Conservation (phyloP, 2,113 vertebrate genomes). For the Hassar affinis region DNA sequence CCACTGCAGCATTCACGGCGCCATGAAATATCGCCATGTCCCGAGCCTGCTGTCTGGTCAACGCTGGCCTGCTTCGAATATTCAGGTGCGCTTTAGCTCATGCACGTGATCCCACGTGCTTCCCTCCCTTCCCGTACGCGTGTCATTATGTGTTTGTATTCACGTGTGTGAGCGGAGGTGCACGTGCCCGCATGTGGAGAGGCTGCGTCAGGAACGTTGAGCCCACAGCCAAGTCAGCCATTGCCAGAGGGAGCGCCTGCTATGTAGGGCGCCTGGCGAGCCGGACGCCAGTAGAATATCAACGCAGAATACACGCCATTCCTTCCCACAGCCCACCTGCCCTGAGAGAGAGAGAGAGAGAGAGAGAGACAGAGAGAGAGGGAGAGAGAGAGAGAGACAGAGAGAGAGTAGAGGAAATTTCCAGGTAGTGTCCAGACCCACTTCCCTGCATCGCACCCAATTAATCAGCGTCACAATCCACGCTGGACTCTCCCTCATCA, state of each 20-base stretch:
- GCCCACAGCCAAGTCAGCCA: constrained; percentile 71
- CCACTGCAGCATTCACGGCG: constrained; percentile 50
- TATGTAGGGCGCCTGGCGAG: constrained; percentile 77
- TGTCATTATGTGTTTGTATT: constrained; percentile 27
- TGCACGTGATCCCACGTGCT: constrained; percentile 18
- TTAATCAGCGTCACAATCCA: constrained; percentile 79
- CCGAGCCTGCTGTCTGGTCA: constrained; percentile 34
- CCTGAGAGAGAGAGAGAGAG: constrained; percentile 56
- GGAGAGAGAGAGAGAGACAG: constrained; percentile 21
- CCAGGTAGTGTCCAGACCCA: constrained; percentile 80
- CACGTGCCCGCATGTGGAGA: constrained; percentile 45
- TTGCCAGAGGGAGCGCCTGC: constrained; percentile 77
- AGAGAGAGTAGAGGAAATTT: constrained; percentile 69
- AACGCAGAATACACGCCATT: constrained; percentile 71
- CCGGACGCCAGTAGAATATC: constrained; percentile 78
- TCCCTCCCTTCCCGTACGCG: background rate
- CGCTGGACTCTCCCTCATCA: constrained; percentile 65
- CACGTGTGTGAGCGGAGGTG: constrained; percentile 59
- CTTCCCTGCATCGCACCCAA: constrained; percentile 77
- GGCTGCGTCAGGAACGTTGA: constrained; percentile 66
- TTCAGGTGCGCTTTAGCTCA: constrained; percentile 16
- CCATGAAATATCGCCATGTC: constrained; percentile 45
- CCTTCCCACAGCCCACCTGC: constrained; percentile 76
- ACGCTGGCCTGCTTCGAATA: constrained; percentile 30
- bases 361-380: constrained; percentile 3